Evolutionary conservation across 2,797 vertebrate species (phyloP), one percentile per base, ranked within the genome.

Genomic region (Coranthus polyacanthus): DNA sequence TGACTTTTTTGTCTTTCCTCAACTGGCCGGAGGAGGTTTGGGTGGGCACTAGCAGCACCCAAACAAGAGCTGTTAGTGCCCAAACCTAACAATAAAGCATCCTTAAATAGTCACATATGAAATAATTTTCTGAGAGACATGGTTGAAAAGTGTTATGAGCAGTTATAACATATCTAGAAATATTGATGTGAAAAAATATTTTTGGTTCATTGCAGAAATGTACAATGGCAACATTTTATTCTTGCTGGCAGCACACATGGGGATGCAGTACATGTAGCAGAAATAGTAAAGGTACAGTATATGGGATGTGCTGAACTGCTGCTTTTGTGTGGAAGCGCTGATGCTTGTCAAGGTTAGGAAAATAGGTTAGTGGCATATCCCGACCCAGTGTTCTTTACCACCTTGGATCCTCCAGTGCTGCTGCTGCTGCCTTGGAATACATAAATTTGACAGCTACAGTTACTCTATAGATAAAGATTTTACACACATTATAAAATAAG

Each of bases 271-370:
- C 38, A 42, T 22, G 16, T 6, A 16, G 38, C 15, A 12, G 22
- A 4, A 22, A 54, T 15, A 15, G 12, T 38, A 4, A 55, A 16
- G 52, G 37, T 15, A 24, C 12, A 17, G 7, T 17, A 18, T 37
- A 53, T 53, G 36, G 51, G 36, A 32, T 24, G 43, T 11, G 10
- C 5, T 18, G 24, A 42, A 29, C 22, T 56, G 10, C 38, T 43
- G 54, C 41, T 24, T 56, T 32, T 56, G 54, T 43, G 39, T 56
- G 38, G 22, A 56, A n/a, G 39, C 38, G 32, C n/a, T 26, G 38
- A 32, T 43, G 54, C 54, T 43, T 56, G 54, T 43, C 54, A 56
- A 56, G 54, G 54, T 43, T 56, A 39, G 54, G 17, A 56, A 56
- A 56, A 56, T 56, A 43, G 54, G 54, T 56, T 56, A 56, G 54